A percentile compares a stretch with the other conserved stretches of the same genome.
These are phyloP conservation scores for Hormiphora californensis DNA, from an alignment of 37 sponge, comb jelly and placozoan genomes.

Conservation along the genomic window DNA sequence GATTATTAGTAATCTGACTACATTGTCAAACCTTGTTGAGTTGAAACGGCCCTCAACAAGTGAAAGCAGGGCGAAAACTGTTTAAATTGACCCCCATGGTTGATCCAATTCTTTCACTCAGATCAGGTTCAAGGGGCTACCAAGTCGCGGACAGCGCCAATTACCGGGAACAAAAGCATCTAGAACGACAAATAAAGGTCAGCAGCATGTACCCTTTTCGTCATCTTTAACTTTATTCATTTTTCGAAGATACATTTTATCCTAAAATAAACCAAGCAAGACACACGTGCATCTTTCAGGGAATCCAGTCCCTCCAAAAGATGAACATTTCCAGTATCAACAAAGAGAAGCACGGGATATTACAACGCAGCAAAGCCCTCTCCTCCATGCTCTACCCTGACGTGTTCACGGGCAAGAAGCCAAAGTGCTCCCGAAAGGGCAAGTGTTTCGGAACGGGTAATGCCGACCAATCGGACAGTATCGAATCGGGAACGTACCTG, in stretches of 20 bases:
- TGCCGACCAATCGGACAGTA: background rate
- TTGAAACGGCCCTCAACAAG: too few species aligned
- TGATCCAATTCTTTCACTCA: too few species aligned
- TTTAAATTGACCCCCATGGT: too few species aligned
- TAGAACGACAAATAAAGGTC: conserved; percentile 34
- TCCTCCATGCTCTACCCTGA: conserved; percentile 42
- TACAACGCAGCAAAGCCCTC: background rate
- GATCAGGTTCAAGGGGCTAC: too few species aligned
- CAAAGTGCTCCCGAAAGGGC: background rate
- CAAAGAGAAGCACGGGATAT: background rate
- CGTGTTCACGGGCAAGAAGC: conserved; percentile 17
- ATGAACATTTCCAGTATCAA: conserved; percentile 42
- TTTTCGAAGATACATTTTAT: background rate
- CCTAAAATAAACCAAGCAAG: background rate
- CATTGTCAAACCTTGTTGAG: too few species aligned
- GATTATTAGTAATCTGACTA: too few species aligned
- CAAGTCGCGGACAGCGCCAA: conserved; percentile 36
- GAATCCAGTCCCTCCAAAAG: background rate
- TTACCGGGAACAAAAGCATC: background rate
- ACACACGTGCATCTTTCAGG: background rate
- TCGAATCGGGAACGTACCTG: conserved; percentile 21
- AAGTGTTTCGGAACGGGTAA: conserved; percentile 18
- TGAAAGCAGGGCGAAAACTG: too few species aligned
- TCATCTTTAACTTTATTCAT: background rate
- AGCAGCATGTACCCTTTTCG: background rate